These are phyloP conservation scores for Blera fallax DNA, from an alignment of 2,888 invertebrate species.

Conservation along the genomic window DNA sequence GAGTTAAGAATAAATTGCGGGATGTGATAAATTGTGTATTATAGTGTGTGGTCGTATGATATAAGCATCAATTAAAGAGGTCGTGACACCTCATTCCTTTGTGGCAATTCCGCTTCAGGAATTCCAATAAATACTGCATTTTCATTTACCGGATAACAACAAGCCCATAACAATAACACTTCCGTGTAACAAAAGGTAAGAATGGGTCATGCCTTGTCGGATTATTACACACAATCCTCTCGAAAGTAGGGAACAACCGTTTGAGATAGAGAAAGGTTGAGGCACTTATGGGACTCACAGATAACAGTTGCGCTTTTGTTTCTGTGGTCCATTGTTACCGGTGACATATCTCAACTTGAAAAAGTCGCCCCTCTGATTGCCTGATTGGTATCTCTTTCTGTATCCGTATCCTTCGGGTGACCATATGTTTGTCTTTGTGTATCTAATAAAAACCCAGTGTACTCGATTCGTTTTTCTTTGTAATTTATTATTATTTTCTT, in stretches of 20 bases:
- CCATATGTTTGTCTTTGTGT: constrained; percentile 1
- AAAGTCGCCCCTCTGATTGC: no score
- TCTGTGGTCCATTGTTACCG: constrained; percentile 41
- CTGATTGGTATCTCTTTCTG: constrained; percentile 22
- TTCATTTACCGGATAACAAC: constrained; percentile 30
- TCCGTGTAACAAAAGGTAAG: constrained; percentile 53
- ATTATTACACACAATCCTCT: constrained; percentile 11
- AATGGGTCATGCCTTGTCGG: constrained; percentile 21
- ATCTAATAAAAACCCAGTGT: neutral
- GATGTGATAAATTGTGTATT: neutral
- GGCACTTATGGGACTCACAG: constrained; percentile 47
- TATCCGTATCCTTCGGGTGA: constrained; percentile 13
- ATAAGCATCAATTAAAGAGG: constrained; percentile 42
- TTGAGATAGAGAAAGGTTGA: constrained; percentile 14
- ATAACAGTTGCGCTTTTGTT: constrained; percentile 46
- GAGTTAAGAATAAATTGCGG: constrained; percentile 38
- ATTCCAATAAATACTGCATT: neutral
- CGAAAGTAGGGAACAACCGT: neutral
- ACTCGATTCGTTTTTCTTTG: constrained; percentile 1
- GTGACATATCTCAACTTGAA: constrained; percentile 42
- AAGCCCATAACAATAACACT: constrained; percentile 36
- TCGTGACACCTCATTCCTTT: constrained; percentile 13
- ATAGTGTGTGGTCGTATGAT: constrained; percentile 8
- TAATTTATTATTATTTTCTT: constrained; percentile 47
- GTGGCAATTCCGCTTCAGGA: constrained; percentile 15